phyloP scores from a whole-genome alignment of 2,797 vertebrate species.

The Phataginus tricuspis region DNA sequence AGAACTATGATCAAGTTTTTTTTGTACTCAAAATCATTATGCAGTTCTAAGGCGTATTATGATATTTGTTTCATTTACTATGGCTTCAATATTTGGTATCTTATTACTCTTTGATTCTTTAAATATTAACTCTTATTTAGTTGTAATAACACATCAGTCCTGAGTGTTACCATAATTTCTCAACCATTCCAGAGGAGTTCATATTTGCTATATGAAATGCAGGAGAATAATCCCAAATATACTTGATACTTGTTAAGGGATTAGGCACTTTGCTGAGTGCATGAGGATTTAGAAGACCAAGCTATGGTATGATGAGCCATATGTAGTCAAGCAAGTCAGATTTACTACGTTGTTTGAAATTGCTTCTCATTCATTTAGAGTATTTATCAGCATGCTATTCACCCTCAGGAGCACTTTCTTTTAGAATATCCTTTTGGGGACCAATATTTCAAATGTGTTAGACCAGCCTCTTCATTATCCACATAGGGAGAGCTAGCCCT shows the following conservation, averaged over 20 bases:
- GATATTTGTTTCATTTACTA: background rate
- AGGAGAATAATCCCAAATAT: background rate
- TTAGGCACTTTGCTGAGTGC: background rate
- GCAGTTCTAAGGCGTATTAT: background rate
- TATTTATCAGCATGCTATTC: background rate
- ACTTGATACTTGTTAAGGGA: background rate
- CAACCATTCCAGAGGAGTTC: background rate
- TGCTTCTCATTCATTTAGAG: background rate
- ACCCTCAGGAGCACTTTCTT: background rate
- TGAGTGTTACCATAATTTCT: background rate
- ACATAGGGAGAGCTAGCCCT: background rate
- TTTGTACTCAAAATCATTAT: background rate
- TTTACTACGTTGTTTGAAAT: constrained; percentile 9
- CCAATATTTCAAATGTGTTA: constrained; percentile 11
- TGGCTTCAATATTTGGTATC: background rate
- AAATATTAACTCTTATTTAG: background rate
- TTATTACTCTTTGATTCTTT: background rate
- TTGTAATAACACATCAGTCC: background rate
- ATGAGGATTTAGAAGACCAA: background rate
- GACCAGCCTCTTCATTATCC: background rate
- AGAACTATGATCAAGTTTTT: background rate
- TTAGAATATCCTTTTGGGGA: background rate
- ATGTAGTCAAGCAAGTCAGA: background rate
- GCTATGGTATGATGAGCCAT: background rate
- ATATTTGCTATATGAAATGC: background rate